Percentiles rank a stretch among this genome's conserved stretches.
Evolutionary conservation across 2,888 invertebrate species (phyloP).

Genomic region (Apodemia mormo): DNA sequence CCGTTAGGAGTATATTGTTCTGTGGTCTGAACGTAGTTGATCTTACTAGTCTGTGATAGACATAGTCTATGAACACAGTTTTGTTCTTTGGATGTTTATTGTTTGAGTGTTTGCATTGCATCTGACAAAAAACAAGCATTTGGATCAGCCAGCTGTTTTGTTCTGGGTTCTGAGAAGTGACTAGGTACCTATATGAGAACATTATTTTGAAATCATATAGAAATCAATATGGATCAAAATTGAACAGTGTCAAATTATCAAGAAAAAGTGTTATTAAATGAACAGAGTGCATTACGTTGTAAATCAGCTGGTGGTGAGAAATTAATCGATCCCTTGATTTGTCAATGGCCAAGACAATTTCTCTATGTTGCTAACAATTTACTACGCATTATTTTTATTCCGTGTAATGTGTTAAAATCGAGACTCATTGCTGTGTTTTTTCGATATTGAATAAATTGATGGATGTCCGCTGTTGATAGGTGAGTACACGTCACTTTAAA

Average conservation of each 20-base stretch:
- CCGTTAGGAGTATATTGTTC: no score
- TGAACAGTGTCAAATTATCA: constrained; percentile 66
- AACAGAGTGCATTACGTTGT: constrained; percentile 52
- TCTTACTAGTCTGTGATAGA: no score
- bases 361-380: constrained; percentile 44
- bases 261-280: constrained; percentile 60
- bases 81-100: constrained; percentile 14
- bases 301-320: constrained; percentile 56
- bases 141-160: constrained; percentile 75
- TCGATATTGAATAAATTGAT: neutral
- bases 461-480: constrained; percentile 3
- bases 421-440: constrained; percentile 28
- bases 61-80: no score
- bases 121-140: constrained; percentile 52
- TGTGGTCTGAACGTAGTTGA: no score
- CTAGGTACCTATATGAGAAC: neutral
- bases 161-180: constrained; percentile 49
- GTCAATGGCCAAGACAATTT: constrained; percentile 64
- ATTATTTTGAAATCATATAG: constrained; percentile 58
- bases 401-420: constrained; percentile 55
- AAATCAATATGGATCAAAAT: constrained; percentile 75
- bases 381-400: constrained; percentile 48
- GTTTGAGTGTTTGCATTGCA: constrained; percentile 38
- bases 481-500: constrained; percentile 4
- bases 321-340: constrained; percentile 67